Evolutionary conservation across 1,140 invertebrate genomes (phyloP).

Genomic region (Hycleus cichorii): DNA sequence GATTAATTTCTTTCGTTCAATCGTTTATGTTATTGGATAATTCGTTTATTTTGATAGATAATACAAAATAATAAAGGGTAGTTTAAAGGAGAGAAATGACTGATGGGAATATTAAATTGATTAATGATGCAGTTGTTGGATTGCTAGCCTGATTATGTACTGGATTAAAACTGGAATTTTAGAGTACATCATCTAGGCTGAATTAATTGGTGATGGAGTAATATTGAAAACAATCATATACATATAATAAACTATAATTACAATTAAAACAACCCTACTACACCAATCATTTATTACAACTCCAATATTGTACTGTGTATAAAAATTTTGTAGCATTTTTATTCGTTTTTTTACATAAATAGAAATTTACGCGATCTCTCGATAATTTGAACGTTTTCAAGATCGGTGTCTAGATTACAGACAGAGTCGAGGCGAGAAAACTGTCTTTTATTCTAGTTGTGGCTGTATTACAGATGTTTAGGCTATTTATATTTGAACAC

Average conservation of each 20-base stretch:
- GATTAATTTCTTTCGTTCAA: too few relatives aligned
- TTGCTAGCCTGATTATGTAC: too few relatives aligned
- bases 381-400: too few relatives aligned
- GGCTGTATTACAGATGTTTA: constrained; percentile 9
- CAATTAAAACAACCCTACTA: constrained; percentile 18
- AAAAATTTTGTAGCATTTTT: constrained; percentile 17
- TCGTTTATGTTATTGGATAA: too few relatives aligned
- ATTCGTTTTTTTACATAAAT: constrained; percentile 1
- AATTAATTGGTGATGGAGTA: constrained; percentile 4
- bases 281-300: constrained; percentile 28
- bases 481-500: constrained; percentile 7
- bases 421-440: background rate
- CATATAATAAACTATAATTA: constrained; percentile 11
- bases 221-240: constrained; percentile 25
- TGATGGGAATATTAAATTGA: constrained; percentile 1
- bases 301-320: constrained; percentile 13
- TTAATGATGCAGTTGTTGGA: background rate
- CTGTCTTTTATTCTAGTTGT: constrained; percentile 9
- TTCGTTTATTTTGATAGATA: too few relatives aligned
- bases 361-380: constrained; percentile 10
- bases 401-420: too few relatives aligned
- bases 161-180: too few relatives aligned
- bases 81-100: constrained; percentile 9
- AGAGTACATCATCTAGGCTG: too few relatives aligned
- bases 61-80: constrained; percentile 1